Conservation (phyloP, 2,113 vertebrate species). For the Meles meles region DNA sequence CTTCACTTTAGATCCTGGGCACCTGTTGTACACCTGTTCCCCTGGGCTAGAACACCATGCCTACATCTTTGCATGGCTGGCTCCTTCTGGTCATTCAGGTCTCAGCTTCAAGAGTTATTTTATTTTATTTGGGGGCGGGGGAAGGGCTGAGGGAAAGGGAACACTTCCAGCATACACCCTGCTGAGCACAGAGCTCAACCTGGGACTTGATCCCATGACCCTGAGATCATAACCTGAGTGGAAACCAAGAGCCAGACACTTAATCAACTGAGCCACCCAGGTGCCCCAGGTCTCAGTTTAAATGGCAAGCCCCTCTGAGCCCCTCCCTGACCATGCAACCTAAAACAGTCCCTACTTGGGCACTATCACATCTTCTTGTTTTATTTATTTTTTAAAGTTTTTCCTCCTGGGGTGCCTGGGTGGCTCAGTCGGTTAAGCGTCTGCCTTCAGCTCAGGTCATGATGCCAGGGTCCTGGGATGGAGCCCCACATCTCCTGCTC, state of each 20-base stretch:
- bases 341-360: background rate
- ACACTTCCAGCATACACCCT: background rate
- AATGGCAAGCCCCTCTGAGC: background rate
- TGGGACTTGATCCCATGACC: background rate
- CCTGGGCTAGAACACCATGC: background rate
- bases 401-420: background rate
- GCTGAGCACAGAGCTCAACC: background rate
- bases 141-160: background rate
- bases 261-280: background rate
- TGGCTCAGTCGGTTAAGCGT: no score
- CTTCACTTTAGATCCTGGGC: background rate
- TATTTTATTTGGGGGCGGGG: background rate
- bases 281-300: background rate
- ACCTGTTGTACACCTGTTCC: background rate
- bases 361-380: background rate
- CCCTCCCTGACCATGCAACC: background rate
- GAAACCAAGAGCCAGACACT: background rate
- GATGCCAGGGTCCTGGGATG: no score
- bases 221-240: background rate
- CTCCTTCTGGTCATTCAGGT: background rate
- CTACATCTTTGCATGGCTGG: background rate
- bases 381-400: background rate
- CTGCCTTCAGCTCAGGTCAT: no score
- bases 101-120: background rate
- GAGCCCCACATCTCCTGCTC: no score